Percentiles rank a stretch among this genome's conserved stretches.
These are phyloP conservation scores for Microdon myrmicae DNA, from an alignment of 2,888 invertebrate species.

Conservation along the genomic window DNA sequence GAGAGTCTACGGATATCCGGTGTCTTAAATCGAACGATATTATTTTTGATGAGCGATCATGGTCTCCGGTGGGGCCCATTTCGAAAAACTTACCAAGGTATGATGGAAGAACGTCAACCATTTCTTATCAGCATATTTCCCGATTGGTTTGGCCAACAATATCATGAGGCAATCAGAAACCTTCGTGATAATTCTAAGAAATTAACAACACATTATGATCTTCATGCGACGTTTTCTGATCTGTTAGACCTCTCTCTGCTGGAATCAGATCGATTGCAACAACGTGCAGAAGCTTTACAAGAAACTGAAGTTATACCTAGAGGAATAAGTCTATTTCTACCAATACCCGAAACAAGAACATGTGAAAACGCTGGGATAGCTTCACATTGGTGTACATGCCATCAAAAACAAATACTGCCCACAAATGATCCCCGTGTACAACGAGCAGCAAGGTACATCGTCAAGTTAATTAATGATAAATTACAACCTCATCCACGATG, in stretches of 20 bases:
- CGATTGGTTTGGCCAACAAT: conserved; percentile 74
- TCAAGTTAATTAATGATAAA: conserved; percentile 74
- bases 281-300: conserved; percentile 61
- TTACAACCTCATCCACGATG: conserved; percentile 74
- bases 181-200: conserved; percentile 74
- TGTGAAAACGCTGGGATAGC: conserved; percentile 82
- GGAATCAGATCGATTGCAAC: conserved; percentile 65
- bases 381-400: conserved; percentile 90
- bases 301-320: conserved; percentile 67
- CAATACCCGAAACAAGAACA: conserved; percentile 77
- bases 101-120: conserved; percentile 88
- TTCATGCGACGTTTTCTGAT: conserved; percentile 82
- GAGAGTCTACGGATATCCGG: conserved; percentile 51
- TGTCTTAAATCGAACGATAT: conserved; percentile 73
- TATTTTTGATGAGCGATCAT: conserved; percentile 87
- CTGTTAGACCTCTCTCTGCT: conserved; percentile 70
- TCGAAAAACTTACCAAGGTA: conserved; percentile 82
- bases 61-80: conserved; percentile 89
- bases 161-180: conserved; percentile 73
- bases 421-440: conserved; percentile 69
- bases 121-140: conserved; percentile 81
- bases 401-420: conserved; percentile 72
- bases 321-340: conserved; percentile 81
- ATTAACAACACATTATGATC: conserved; percentile 86
- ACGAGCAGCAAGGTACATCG: conserved; percentile 72